These are phyloP conservation scores for Varanus komodoensis DNA, from an alignment of 2,113 vertebrate species.

Conservation along the genomic window DNA sequence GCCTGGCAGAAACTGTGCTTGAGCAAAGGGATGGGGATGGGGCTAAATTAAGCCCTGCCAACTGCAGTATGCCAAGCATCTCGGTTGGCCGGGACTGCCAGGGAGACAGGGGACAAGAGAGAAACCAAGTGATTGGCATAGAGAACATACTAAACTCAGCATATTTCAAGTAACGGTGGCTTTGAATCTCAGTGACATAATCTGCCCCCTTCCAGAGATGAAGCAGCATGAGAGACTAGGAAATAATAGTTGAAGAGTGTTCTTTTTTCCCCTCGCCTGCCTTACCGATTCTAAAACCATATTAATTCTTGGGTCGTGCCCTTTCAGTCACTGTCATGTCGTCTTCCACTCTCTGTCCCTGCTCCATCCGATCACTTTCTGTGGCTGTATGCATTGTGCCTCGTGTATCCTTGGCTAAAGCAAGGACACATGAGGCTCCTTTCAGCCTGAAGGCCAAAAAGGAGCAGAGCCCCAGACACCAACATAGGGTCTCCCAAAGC, in stretches of 20 bases:
- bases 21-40: background rate
- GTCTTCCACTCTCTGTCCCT: background rate
- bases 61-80: background rate
- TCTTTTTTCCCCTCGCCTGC: background rate
- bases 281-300: background rate
- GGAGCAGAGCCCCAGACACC: too few species aligned
- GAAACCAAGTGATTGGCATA: constrained; percentile 9
- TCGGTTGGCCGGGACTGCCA: background rate
- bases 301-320: background rate
- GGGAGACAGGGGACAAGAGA: background rate
- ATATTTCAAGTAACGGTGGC: background rate
- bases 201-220: background rate
- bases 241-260: background rate
- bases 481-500: too few species aligned
- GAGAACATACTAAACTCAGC: background rate
- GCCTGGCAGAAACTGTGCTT: background rate
- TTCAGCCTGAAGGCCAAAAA: too few species aligned
- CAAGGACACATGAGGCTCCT: too few species aligned
- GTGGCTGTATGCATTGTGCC: background rate
- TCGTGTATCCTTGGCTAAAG: background rate
- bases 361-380: background rate
- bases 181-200: constrained; percentile 7
- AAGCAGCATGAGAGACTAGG: background rate
- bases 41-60: background rate
- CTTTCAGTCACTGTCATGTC: background rate